phyloP scores from a whole-genome alignment of 2,888 invertebrate species.

The Leucophenga montana region DNA sequence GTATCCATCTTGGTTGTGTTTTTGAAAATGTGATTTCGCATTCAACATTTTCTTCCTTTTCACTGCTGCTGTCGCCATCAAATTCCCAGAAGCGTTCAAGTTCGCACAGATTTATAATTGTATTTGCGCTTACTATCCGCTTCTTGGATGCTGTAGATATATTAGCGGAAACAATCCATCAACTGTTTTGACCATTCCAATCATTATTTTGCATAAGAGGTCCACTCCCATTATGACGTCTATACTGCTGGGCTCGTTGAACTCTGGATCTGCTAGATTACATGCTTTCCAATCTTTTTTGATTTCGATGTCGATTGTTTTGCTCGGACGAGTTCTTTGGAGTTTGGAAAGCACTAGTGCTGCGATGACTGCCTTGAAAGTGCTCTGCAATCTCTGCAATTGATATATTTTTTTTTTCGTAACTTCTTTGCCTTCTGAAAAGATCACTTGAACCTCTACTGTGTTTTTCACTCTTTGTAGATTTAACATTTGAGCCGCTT shows the following conservation, averaged over 20 bases:
- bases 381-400: too few species aligned
- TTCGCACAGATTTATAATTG: background rate
- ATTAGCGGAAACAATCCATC: background rate
- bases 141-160: background rate
- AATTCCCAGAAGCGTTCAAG: background rate
- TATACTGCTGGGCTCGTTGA: background rate
- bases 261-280: background rate
- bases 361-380: too few species aligned
- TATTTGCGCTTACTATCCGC: background rate
- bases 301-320: background rate
- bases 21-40: background rate
- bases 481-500: too few species aligned
- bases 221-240: background rate
- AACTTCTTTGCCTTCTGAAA: too few species aligned
- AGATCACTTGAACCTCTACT: too few species aligned
- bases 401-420: too few species aligned
- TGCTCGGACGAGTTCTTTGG: too few species aligned
- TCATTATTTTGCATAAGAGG: background rate
- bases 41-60: background rate
- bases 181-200: background rate
- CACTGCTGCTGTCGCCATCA: background rate
- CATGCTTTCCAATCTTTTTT: background rate
- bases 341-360: too few species aligned
- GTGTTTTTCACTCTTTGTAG: too few species aligned
- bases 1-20: background rate